Evolutionary conservation across 2,113 vertebrate genomes (phyloP), one percentile per base, ranked within the genome.

Genomic region (Numenius arquata): DNA sequence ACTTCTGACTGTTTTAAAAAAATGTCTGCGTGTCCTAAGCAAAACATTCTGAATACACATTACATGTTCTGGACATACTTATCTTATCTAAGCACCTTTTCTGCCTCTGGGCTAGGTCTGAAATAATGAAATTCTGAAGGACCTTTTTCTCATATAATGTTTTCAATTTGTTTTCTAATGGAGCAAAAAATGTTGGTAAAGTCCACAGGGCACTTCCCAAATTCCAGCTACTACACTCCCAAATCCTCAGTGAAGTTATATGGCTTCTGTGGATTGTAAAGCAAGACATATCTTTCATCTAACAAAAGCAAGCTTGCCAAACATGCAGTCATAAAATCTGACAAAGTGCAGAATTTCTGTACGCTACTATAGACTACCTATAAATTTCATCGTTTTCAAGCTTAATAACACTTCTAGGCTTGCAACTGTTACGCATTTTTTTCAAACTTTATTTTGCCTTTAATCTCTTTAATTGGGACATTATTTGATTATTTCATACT

Each of bases 401-500:
- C 7, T 48, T 81, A 82, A 78, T 55, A 53, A 86, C 29, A 56
- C 1, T 73, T 71, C 47, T 80, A 61, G 36, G 29, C 17, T 91
- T 86, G 21, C 29, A 6, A 86, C 25, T 72, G 15, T 27, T 29
- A 29, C 5, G 27, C 52, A 17, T 30, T 53, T 86, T 84, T 86
- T 89, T 73, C 38, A 78, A 84, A 78, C 13, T 38, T 90, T 68
- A 36, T 82, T 95, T 93, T 94, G 38, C 75, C 67, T 82, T 92
- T n/a, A 48, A 40, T 75, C 8, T 50, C 30, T 85, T 74, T 77
- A 50, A 53, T 61, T 80, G 29, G 22, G 27, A 81, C 5, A 13
- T 40, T 34, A 77, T 61, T 93, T 79, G 48, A 81, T 52, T 90
- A 66, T 62, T 59, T 83, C 45, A 38, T 47, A 59, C 8, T 30